Evolutionary conservation across 2,888 invertebrate species (phyloP).

Genomic region (Chloroclysta siterata): DNA sequence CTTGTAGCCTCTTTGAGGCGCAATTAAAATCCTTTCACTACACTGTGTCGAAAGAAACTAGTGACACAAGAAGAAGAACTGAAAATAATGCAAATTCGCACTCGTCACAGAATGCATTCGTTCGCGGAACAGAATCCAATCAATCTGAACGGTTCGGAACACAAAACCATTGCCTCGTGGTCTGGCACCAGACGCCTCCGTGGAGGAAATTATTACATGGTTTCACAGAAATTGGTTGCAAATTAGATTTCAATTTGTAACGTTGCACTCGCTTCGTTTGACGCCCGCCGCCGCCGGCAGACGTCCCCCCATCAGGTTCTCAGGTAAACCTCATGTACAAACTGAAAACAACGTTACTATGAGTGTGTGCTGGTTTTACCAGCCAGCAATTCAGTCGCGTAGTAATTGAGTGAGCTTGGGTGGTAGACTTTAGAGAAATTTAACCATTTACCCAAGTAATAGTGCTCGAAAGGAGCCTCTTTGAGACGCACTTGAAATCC

Average conservation of each 20-base stretch:
- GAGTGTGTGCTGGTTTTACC: no score
- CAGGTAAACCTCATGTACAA: background rate
- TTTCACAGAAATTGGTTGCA: conserved; percentile 5
- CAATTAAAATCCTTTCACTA: no score
- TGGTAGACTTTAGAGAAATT: no score
- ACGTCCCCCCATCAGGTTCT: background rate
- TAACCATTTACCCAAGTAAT: no score
- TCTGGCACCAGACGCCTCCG: background rate
- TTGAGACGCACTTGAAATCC: no score
- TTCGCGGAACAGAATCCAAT: background rate
- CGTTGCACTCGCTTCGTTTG: background rate
- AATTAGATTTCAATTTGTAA: conserved; percentile 18
- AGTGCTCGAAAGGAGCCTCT: no score
- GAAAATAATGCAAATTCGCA: background rate
- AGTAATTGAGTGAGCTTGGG: no score
- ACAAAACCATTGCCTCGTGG: background rate
- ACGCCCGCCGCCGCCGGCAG: background rate
- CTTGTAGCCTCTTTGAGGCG: no score
- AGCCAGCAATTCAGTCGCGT: no score
- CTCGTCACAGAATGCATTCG: background rate
- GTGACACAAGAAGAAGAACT: no score
- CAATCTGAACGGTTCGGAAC: background rate
- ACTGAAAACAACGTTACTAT: no score
- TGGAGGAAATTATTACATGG: conserved; percentile 6
- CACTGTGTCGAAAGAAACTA: no score